These are phyloP conservation scores for Montipora sp. DNA, from an alignment of 64 coral and sea anemone species.

Conservation along the genomic window DNA sequence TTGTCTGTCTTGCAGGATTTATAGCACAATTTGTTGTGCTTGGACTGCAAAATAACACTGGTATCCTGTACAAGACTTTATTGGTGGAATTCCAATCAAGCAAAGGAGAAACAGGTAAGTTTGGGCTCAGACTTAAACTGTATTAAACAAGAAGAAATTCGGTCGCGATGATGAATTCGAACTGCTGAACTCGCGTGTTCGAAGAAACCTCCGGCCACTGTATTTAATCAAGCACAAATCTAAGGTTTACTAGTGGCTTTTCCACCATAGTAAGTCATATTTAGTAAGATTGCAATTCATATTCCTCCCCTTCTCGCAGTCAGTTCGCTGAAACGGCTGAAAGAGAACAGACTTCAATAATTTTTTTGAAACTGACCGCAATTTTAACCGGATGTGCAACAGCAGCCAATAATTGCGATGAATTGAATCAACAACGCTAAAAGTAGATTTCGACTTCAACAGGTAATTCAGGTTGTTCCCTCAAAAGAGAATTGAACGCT, in stretches of 20 bases:
- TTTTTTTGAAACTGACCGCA: conserved; percentile 13
- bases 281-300: not conserved
- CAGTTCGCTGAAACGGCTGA: not conserved
- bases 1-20: conserved; percentile 78
- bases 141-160: not conserved
- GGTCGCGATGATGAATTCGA: not conserved
- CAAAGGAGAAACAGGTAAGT: conserved; percentile 81
- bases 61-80: conserved; percentile 72
- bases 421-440: conserved; percentile 6
- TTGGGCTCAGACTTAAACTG: not conserved
- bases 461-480: not conserved
- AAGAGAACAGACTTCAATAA: not conserved
- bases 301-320: not conserved
- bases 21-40: conserved; percentile 74
- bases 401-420: not conserved
- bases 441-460: conserved; percentile 4
- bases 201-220: not conserved
- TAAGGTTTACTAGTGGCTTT: not conserved
- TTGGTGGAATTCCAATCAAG: conserved; percentile 66
- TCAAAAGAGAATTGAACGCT: not conserved
- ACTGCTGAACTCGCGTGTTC: not conserved
- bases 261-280: not conserved
- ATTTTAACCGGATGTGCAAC: not conserved
- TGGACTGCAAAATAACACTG: conserved; percentile 84
- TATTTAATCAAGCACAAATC: not conserved